A percentile compares a stretch with the other conserved stretches of the same genome.
phyloP scores from a whole-genome alignment of 1,140 invertebrate genomes.

The Hyphantria cunea region DNA sequence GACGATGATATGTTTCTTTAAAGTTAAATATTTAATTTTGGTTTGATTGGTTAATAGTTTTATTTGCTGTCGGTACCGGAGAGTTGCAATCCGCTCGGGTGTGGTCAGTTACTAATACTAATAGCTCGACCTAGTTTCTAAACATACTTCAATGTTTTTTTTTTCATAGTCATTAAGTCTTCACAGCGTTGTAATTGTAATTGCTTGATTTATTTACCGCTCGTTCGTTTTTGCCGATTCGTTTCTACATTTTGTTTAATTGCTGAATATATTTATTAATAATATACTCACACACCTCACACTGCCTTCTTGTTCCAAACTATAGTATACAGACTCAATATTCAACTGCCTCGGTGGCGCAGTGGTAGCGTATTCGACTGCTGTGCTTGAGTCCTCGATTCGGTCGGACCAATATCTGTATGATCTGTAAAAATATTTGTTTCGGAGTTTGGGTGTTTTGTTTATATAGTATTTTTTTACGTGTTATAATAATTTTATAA shows the following conservation, averaged over 20 bases:
- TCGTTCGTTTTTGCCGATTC: background rate
- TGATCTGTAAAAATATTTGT: no score
- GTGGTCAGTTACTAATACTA: slow-evolving; percentile 28
- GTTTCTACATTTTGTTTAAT: background rate
- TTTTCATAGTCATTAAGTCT: slow-evolving; percentile 15
- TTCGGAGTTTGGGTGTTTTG: no score
- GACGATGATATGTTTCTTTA: no score
- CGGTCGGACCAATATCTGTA: no score
- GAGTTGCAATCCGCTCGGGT: slow-evolving; percentile 11
- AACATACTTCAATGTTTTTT: slow-evolving; percentile 22
- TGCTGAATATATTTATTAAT: background rate
- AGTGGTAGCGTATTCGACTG: no score
- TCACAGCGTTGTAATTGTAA: slow-evolving; percentile 3
- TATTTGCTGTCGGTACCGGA: slow-evolving; percentile 10
- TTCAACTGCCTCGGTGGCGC: no score
- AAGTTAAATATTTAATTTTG: no score
- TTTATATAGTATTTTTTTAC: no score
- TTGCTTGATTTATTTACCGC: slow-evolving; percentile 19
- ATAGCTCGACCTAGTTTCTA: slow-evolving; percentile 26
- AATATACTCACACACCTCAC: no score
- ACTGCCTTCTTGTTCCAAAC: background rate
- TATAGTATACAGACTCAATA: background rate
- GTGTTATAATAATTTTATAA: no score
- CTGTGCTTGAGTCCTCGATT: no score
- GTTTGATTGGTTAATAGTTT: no score